Percentiles rank a stretch among this genome's conserved stretches.
These are phyloP conservation scores for Drosophila percnosoma DNA, from an alignment of 2,888 invertebrate species.

Conservation along the genomic window DNA sequence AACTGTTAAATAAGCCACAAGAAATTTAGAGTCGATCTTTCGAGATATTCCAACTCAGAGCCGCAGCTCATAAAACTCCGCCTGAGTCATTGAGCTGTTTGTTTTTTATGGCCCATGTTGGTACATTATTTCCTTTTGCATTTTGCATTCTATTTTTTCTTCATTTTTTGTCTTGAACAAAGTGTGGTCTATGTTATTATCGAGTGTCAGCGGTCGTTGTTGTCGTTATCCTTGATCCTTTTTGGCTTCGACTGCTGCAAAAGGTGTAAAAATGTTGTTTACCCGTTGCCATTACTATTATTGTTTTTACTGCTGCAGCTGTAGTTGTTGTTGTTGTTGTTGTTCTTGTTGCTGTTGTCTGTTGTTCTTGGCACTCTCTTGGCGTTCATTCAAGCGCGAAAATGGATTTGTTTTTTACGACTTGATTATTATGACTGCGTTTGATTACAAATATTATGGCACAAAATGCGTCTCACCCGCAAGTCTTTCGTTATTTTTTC, in stretches of 20 bases:
- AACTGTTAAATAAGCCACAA: slow-evolving; percentile 52
- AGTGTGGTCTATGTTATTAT: slow-evolving; percentile 58
- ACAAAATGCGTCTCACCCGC: slow-evolving; percentile 29
- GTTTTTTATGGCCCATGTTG: slow-evolving; percentile 53
- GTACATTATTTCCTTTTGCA: background rate
- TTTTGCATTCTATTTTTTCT: background rate
- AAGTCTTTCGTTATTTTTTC: background rate
- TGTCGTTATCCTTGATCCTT: slow-evolving; percentile 58
- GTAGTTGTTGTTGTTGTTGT: slow-evolving; percentile 13
- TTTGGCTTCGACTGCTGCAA: slow-evolving; percentile 46
- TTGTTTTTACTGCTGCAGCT: slow-evolving; percentile 62
- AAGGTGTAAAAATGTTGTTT: slow-evolving; percentile 75
- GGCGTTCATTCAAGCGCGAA: slow-evolving; percentile 77
- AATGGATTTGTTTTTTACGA: slow-evolving; percentile 83
- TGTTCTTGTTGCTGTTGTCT: slow-evolving; percentile 10
- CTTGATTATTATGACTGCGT: slow-evolving; percentile 83
- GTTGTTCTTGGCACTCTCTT: slow-evolving; percentile 53
- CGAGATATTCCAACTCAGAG: slow-evolving; percentile 21
- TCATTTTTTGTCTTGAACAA: slow-evolving; percentile 33
- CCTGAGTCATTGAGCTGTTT: slow-evolving; percentile 69
- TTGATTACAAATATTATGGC: slow-evolving; percentile 79
- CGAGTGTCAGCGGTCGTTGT: slow-evolving; percentile 48
- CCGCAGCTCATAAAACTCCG: slow-evolving; percentile 56
- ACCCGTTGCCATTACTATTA: slow-evolving; percentile 71
- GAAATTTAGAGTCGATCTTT: slow-evolving; percentile 41